Percentiles rank a stretch among this genome's conserved stretches.
These are phyloP conservation scores for Casuarius casuarius DNA, from an alignment of 2,113 vertebrate species.

Conservation along the genomic window DNA sequence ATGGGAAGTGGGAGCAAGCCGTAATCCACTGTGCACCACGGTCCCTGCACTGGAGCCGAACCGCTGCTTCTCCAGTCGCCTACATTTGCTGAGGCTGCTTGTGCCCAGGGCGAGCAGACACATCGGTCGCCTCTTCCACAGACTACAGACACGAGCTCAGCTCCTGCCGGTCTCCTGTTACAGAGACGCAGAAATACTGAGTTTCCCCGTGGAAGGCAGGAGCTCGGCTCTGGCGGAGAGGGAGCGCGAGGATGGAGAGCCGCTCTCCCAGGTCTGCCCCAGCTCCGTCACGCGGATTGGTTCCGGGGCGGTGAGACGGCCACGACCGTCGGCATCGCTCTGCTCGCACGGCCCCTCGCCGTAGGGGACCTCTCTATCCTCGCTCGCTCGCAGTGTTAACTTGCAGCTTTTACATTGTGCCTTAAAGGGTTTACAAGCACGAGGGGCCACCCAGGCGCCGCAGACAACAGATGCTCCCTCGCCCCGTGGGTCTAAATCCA, in stretches of 20 bases:
- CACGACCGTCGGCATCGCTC: background rate
- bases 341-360: rapidly evolving
- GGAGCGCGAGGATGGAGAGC: background rate
- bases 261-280: background rate
- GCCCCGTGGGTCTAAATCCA: background rate
- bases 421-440: constrained; percentile 66
- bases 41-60: background rate
- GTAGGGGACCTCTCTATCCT: background rate
- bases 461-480: background rate
- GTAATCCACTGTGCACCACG: background rate
- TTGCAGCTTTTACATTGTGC: background rate
- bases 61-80: background rate
- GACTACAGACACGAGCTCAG: background rate
- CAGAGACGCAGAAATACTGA: background rate
- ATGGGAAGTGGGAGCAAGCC: background rate
- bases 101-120: background rate
- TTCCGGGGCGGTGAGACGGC: background rate
- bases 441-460: constrained; percentile 54
- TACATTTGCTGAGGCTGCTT: background rate
- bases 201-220: background rate
- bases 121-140: background rate
- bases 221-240: background rate
- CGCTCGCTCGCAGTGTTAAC: background rate
- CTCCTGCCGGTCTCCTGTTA: background rate
- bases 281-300: background rate